Evolutionary conservation across 37 sponge, comb jelly and placozoan genomes (phyloP), one percentile per base, ranked within the genome.

Genomic region (Diacarnus erythraeanus): DNA sequence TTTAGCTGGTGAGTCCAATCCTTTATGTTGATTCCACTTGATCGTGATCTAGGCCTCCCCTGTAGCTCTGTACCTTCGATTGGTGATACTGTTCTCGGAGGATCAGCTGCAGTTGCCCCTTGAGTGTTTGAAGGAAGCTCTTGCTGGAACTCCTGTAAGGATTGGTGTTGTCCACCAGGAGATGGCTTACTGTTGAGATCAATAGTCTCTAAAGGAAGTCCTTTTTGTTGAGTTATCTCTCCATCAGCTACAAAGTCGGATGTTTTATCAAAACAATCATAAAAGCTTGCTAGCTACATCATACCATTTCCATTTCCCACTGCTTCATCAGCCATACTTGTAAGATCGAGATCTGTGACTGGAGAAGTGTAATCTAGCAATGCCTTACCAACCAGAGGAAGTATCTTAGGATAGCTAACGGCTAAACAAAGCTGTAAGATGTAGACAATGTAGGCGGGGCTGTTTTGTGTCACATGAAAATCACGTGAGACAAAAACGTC

Each of bases 1-100:
- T 89, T 88, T 56, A 87, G 29, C 64, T 90, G 90, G 25, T 74
- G 80, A 39, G 87, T 78, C 95, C 95, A 95, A 17, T 95, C 91
- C 56, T 78, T 88, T 15, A 92, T 56, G 27, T 27, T 40, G 35
- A 67, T 61, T n/a, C n/a, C n/a, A 33, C 44, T 78, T 0, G 84
- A 83, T 42, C 58, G 23, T 9, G 85, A 34, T 29, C 87, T 26
- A 10, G 76, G 43, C n/a, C 82, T 79, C 43, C 1, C 9, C 74
- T 91, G 75, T 25, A 77, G 57, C 71, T 77, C 77, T 30, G 85
- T 77, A 33, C 85, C 85, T 25, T 75, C 76, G 0, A 83, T 37
- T 1, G 57, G 74, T 60, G 63, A 66, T 37, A 43, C 70, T n/a
- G n/a, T n/a, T n/a, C n/a, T n/a, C 4, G 0, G 0, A 44, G 65